Evolutionary conservation across 2,888 invertebrate genomes (phyloP).

Genomic region (Nysson spinosus): DNA sequence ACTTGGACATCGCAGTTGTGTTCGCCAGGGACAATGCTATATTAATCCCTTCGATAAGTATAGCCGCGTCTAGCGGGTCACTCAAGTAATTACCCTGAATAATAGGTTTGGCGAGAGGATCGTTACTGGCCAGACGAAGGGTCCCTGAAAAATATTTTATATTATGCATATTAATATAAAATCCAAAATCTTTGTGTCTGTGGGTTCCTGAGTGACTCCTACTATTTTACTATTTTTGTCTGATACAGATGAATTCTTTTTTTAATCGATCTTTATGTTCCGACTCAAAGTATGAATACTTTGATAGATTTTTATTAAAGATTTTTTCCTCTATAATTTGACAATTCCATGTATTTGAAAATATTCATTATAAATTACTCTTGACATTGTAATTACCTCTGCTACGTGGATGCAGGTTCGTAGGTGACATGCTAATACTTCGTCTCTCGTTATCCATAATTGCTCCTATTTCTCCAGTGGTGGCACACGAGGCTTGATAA

Average conservation of each 20-base stretch:
- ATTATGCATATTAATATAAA: too few relatives aligned
- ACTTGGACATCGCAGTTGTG: constrained; percentile 77
- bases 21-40: constrained; percentile 81
- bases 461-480: constrained; percentile 77
- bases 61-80: constrained; percentile 82
- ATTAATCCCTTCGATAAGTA: constrained; percentile 82
- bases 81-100: constrained; percentile 88
- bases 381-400: too few relatives aligned
- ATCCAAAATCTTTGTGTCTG: too few relatives aligned
- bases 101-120: constrained; percentile 85
- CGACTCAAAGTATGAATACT: too few relatives aligned
- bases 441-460: constrained; percentile 69
- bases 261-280: too few relatives aligned
- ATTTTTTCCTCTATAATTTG: too few relatives aligned
- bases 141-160: constrained; percentile 66
- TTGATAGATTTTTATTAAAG: too few relatives aligned
- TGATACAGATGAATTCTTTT: too few relatives aligned
- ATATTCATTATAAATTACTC: too few relatives aligned
- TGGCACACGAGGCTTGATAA: constrained; percentile 81
- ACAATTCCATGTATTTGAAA: too few relatives aligned
- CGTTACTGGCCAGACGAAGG: constrained; percentile 80
- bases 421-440: constrained; percentile 79
- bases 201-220: too few relatives aligned
- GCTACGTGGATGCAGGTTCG: constrained; percentile 83
- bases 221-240: too few relatives aligned